Percentiles rank a stretch among this genome's conserved stretches.
phyloP scores from a whole-genome alignment of 2,113 vertebrate genomes.

The Chaetura pelagica region DNA sequence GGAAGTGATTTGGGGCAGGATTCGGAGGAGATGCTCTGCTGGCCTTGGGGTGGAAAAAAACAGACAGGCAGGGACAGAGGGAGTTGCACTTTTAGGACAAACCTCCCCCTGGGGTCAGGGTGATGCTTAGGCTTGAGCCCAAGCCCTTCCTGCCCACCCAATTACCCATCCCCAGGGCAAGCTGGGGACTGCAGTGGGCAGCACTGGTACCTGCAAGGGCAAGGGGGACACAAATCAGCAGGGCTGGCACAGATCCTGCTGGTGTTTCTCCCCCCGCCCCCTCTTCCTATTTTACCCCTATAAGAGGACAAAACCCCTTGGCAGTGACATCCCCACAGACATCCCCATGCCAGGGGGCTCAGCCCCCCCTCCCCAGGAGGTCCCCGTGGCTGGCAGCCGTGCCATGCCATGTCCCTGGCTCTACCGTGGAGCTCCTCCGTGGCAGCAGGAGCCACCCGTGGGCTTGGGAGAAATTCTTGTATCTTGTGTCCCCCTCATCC shows the following conservation, averaged over 20 bases:
- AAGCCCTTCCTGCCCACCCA: background rate
- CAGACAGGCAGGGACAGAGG: background rate
- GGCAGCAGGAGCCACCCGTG: background rate
- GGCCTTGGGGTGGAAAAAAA: background rate
- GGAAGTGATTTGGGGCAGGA: background rate
- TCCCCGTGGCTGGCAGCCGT: rapidly evolving
- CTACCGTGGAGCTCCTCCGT: background rate
- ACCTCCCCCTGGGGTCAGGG: rapidly evolving
- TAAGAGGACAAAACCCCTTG: background rate
- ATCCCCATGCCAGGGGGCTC: background rate
- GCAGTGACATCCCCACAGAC: background rate
- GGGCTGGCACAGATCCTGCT: background rate
- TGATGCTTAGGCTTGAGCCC: background rate
- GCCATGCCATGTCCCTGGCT: rapidly evolving
- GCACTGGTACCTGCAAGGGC: rapidly evolving
- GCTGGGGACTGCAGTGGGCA: background rate
- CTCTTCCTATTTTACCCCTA: background rate
- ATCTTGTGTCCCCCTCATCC: background rate
- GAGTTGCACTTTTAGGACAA: background rate
- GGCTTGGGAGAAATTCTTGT: background rate
- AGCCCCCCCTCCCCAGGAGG: background rate
- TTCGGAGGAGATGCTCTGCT: background rate
- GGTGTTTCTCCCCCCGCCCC: background rate
- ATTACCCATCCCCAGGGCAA: background rate
- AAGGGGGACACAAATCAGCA: background rate